Conservation (phyloP, 2,113 vertebrate genomes). For the Orientallactaga bullata region DNA sequence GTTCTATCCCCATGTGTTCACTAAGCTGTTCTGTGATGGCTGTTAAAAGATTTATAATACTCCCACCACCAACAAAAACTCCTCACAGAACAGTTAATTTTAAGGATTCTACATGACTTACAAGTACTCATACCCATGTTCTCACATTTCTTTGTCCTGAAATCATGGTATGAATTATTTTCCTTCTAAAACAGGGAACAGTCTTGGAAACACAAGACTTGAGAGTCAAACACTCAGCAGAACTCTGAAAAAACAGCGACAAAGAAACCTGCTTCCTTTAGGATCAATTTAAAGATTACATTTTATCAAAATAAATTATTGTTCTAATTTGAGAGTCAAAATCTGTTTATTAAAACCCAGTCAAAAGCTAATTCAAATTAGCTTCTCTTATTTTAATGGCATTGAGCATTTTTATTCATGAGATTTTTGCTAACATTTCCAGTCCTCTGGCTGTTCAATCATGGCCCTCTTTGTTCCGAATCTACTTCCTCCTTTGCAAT, state of each 20-base stretch:
- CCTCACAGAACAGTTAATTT: conserved; percentile 39
- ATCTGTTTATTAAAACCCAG: neutral
- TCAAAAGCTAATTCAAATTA: neutral
- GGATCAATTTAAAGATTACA: neutral
- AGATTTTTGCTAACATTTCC: neutral
- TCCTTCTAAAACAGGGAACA: neutral
- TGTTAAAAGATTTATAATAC: neutral
- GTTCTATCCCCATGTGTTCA: conserved; percentile 60
- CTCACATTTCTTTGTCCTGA: conserved; percentile 36
- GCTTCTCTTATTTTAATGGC: conserved; percentile 8
- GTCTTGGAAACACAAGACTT: conserved; percentile 17
- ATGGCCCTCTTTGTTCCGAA: neutral
- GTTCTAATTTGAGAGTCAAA: neutral
- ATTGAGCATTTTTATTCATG: conserved; percentile 20
- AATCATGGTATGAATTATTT: neutral
- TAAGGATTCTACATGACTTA: conserved; percentile 38
- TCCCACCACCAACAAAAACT: conserved; percentile 43
- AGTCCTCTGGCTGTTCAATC: neutral
- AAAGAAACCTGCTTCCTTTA: neutral
- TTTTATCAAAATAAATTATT: conserved; percentile 32
- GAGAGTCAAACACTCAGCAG: conserved; percentile 44
- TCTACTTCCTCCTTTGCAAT: neutral
- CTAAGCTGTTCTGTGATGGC: conserved; percentile 25
- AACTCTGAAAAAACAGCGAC: neutral
- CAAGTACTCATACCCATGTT: conserved; percentile 15